A percentile compares a stretch with the other conserved stretches of the same genome.
These are phyloP conservation scores for Vanacampus margaritifer DNA, from an alignment of 2,113 vertebrate genomes.

Conservation along the genomic window DNA sequence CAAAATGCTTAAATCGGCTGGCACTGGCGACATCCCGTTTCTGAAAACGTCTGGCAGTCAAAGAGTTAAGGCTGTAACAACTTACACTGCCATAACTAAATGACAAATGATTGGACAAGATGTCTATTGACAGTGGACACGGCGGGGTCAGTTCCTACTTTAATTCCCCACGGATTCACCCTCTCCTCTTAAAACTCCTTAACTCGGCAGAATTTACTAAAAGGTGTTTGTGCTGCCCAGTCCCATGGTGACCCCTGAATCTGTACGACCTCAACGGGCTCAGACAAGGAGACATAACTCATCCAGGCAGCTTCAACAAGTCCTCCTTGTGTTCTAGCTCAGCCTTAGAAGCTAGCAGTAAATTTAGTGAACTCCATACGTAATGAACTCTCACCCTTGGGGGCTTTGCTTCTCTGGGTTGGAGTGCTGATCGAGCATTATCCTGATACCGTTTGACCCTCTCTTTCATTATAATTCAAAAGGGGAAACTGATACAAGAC, in stretches of 20 bases:
- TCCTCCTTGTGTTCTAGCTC: slow-evolving; percentile 45
- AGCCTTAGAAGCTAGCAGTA: slow-evolving; percentile 59
- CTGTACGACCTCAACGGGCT: slow-evolving; percentile 53
- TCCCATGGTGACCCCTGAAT: slow-evolving; percentile 60
- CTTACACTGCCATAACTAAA: slow-evolving; percentile 7
- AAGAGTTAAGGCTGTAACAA: too few species aligned
- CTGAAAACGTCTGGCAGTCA: too few species aligned
- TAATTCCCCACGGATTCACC: slow-evolving; percentile 22
- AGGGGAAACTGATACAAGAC: slow-evolving; percentile 43
- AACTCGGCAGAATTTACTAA: slow-evolving; percentile 45
- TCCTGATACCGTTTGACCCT: slow-evolving; percentile 48
- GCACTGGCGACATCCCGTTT: too few species aligned
- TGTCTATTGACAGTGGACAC: slow-evolving; percentile 15
- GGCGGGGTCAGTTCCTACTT: slow-evolving; percentile 27
- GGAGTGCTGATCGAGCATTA: slow-evolving; percentile 57
- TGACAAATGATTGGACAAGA: slow-evolving; percentile 14
- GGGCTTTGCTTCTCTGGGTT: slow-evolving; percentile 39
- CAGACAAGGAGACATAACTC: slow-evolving; percentile 58
- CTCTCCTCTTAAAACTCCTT: slow-evolving; percentile 23
- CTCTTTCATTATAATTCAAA: slow-evolving; percentile 62
- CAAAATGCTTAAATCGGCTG: too few species aligned
- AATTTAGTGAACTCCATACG: slow-evolving; percentile 53
- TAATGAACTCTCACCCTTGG: slow-evolving; percentile 48
- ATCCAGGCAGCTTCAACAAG: slow-evolving; percentile 65
- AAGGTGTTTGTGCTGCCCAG: slow-evolving; percentile 35